Evolutionary conservation across 2,888 invertebrate genomes (phyloP).

Genomic region (Aromia moschata): DNA sequence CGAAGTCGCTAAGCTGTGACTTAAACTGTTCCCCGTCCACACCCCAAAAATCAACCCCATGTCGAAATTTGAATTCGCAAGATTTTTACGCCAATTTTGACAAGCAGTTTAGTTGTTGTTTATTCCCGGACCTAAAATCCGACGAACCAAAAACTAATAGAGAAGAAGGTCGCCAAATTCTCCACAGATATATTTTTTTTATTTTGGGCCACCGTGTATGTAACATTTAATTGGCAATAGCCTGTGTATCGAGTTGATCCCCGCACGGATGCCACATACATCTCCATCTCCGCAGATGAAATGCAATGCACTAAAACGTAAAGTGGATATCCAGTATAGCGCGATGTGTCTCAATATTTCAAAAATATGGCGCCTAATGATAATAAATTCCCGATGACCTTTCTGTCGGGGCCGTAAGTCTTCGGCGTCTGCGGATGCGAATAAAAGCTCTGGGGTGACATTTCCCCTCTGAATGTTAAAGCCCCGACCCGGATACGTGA

Average conservation of each 20-base stretch:
- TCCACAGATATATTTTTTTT: too few relatives aligned
- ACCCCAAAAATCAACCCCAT: too few relatives aligned
- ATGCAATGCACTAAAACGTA: slow-evolving; percentile 22
- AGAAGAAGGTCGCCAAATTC: too few relatives aligned
- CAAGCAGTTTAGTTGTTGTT: too few relatives aligned
- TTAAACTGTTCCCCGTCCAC: too few relatives aligned
- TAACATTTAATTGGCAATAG: too few relatives aligned
- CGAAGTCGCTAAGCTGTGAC: too few relatives aligned
- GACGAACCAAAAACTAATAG: too few relatives aligned
- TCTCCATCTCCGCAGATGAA: slow-evolving; percentile 5
- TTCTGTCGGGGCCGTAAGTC: slow-evolving; percentile 46
- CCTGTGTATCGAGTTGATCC: not conserved
- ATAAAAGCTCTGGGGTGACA: slow-evolving; percentile 57
- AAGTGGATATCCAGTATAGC: slow-evolving; percentile 33
- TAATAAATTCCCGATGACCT: slow-evolving; percentile 52
- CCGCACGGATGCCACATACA: not conserved
- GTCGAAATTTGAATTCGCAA: too few relatives aligned
- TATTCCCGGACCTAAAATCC: too few relatives aligned
- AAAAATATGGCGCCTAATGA: slow-evolving; percentile 48
- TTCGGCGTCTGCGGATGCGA: slow-evolving; percentile 42
- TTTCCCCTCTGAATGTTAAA: slow-evolving; percentile 60
- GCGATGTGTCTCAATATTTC: slow-evolving; percentile 42
- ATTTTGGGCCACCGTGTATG: too few relatives aligned
- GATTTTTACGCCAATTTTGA: too few relatives aligned
- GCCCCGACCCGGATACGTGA: slow-evolving; percentile 57